phyloP scores from a whole-genome alignment of 2,888 invertebrate genomes.

The Brachyptera putata region DNA sequence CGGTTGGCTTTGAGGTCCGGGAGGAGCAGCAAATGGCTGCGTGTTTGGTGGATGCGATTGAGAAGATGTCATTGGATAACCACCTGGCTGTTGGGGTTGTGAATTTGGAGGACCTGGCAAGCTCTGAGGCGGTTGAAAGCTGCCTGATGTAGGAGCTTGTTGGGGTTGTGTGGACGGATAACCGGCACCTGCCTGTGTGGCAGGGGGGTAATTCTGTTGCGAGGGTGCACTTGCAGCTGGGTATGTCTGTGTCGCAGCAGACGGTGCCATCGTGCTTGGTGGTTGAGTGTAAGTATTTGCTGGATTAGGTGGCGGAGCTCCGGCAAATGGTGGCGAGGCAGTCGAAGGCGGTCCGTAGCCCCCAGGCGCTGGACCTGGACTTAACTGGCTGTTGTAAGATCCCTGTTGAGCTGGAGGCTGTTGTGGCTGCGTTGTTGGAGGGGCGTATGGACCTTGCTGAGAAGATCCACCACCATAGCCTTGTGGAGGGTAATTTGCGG shows the following conservation, averaged over 20 bases:
- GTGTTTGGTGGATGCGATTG: conserved; percentile 32
- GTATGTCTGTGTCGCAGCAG: conserved; percentile 53
- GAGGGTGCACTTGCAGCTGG: conserved; percentile 47
- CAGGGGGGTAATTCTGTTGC: conserved; percentile 51
- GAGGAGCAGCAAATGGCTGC: conserved; percentile 31
- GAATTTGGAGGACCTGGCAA: conserved; percentile 27
- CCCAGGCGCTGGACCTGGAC: conserved; percentile 46
- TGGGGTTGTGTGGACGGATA: conserved; percentile 40
- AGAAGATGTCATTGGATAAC: conserved; percentile 30
- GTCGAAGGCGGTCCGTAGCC: conserved; percentile 45
- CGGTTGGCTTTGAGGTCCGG: conserved; percentile 29
- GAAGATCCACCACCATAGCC: conserved; percentile 22
- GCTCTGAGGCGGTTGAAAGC: conserved; percentile 44
- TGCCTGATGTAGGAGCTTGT: conserved; percentile 36
- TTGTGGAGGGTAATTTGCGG: conserved; percentile 17
- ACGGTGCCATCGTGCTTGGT: conserved; percentile 44
- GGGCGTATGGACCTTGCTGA: conserved; percentile 37
- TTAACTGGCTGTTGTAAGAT: conserved; percentile 53
- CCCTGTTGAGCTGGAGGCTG: conserved; percentile 47
- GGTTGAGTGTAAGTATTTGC: conserved; percentile 40
- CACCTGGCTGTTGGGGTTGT: conserved; percentile 28
- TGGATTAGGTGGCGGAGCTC: conserved; percentile 34
- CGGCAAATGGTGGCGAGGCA: conserved; percentile 42
- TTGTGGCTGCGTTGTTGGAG: conserved; percentile 41
- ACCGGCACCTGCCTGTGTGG: conserved; percentile 49